A percentile compares a stretch with the other conserved stretches of the same genome.
These are phyloP conservation scores for Gouania willdenowi DNA, from an alignment of 2,797 vertebrate genomes.

Conservation along the genomic window DNA sequence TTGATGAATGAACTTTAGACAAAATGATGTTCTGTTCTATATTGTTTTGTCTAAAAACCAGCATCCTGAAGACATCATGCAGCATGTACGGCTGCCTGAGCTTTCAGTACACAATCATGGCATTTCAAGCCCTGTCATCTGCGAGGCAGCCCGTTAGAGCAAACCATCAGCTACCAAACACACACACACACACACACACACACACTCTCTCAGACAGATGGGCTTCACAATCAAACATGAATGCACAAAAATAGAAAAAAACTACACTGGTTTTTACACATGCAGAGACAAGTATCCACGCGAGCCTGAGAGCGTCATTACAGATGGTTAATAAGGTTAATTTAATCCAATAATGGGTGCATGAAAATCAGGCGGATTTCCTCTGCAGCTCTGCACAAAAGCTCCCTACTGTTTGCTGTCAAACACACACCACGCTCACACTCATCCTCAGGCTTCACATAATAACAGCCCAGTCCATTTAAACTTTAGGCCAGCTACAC, in stretches of 20 bases:
- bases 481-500: conserved; percentile 67
- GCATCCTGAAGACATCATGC: conserved; percentile 77
- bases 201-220: conserved; percentile 29
- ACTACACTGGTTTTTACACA: conserved; percentile 26
- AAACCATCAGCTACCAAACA: conserved; percentile 53
- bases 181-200: conserved; percentile 40
- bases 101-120: conserved; percentile 77
- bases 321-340: conserved; percentile 79
- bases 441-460: conserved; percentile 70
- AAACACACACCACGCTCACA: conserved; percentile 58
- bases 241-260: conserved; percentile 20
- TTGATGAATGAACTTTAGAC: conserved; percentile 99
- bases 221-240: conserved; percentile 38
- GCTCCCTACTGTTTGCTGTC: conserved; percentile 68
- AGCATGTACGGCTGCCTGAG: conserved; percentile 75
- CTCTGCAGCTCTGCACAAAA: conserved; percentile 59
- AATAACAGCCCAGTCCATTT: conserved; percentile 73
- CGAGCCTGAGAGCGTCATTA: no score
- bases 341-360: conserved; percentile 73
- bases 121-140: conserved; percentile 77
- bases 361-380: conserved; percentile 73
- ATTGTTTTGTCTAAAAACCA: conserved; percentile 86
- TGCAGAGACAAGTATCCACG: conserved; percentile 24
- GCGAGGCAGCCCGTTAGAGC: conserved; percentile 64
- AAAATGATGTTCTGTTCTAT: conserved; percentile 94